Base-by-base conservation (phyloP, 2,797 vertebrate species). In the Myotis vivesi region DNA sequence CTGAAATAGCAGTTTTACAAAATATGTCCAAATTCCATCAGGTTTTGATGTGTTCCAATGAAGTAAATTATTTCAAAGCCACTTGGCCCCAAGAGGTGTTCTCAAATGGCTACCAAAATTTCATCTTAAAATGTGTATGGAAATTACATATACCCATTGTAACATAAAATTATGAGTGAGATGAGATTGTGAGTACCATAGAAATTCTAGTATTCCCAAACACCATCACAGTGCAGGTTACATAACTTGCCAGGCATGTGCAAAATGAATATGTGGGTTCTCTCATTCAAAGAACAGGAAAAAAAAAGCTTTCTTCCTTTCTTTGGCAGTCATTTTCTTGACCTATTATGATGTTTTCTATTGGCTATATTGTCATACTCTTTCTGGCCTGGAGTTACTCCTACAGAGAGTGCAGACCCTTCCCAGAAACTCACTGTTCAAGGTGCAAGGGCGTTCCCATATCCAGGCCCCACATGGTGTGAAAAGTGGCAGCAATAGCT, bases 91-190 rank as follows among this genome's bases (percentile, higher is more conserved):
- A 96, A 94, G 62, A 76, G 53, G 46, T 97, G 55, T n/a, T 96
- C 68, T 97, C 96, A 95, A 97, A 96, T 92, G 94, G 89, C 92
- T 96, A 97, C 76, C 95, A 97, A 97, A 97, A 96, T 87, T 96
- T 97, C 89, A 96, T 87, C 59, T 96, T 79, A 69, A 69, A 96
- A 46, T 88, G 89, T 82, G 30, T 80, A 91, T 94, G 97, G 90
- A 97, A 95, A 97, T 79, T 95, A 57, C 33, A 76, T 71, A 90
- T 36, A 84, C 0, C 49, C 76, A 87, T 49, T 72, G 30, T 76
- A 84, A 75, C 62, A 94, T 81, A 82, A 91, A 96, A 79, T 28
- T 90, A 38, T 59, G 11, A 72, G 44, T 95, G 8, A 28, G 46
- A 86, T 87, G 23, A 79, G 38, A 85, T 8, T n/a, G 25, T 77